Conservation (phyloP, 2,113 vertebrate genomes). For the Ageneiosus marmoratus region DNA sequence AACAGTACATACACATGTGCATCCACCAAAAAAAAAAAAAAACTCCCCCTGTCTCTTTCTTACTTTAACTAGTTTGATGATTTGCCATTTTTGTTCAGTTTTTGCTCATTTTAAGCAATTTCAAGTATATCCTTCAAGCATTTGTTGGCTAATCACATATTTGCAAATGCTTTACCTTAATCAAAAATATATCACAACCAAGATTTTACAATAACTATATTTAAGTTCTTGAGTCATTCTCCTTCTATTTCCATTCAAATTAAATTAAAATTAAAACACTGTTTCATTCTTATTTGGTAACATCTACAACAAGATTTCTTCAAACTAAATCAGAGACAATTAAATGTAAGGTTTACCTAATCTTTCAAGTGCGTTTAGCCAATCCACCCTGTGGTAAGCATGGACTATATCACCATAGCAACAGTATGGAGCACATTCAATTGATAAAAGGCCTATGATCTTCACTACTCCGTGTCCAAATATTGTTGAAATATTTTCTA, state of each 20-base stretch:
- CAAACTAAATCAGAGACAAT: conserved; percentile 4
- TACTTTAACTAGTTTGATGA: not conserved
- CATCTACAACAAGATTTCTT: not conserved
- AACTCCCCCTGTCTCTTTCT: not conserved
- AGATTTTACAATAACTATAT: conserved; percentile 17
- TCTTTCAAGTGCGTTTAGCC: conserved; percentile 17
- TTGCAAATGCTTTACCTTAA: not conserved
- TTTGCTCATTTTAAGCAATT: not conserved
- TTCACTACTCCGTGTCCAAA: conserved; percentile 26
- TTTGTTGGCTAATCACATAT: not conserved
- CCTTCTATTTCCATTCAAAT: not conserved
- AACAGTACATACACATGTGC: conserved; percentile 9
- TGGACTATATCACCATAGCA: conserved; percentile 59
- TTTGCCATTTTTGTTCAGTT: not conserved
- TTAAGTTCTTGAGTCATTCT: not conserved
- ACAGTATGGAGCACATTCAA: conserved; percentile 40
- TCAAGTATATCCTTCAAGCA: conserved; percentile 11
- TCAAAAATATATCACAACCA: not conserved
- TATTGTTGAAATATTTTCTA: conserved; percentile 36
- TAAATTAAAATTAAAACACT: not conserved
- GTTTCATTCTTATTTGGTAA: conserved; percentile 1
- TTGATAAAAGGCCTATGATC: conserved; percentile 20
- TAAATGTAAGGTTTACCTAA: conserved; percentile 11
- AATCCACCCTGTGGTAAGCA: conserved; percentile 32
- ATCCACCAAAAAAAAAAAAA: not conserved